Percentiles rank a stretch among this genome's conserved stretches.
phyloP scores from a whole-genome alignment of 2,797 vertebrate species.

The Urocyon cinereoargenteus region DNA sequence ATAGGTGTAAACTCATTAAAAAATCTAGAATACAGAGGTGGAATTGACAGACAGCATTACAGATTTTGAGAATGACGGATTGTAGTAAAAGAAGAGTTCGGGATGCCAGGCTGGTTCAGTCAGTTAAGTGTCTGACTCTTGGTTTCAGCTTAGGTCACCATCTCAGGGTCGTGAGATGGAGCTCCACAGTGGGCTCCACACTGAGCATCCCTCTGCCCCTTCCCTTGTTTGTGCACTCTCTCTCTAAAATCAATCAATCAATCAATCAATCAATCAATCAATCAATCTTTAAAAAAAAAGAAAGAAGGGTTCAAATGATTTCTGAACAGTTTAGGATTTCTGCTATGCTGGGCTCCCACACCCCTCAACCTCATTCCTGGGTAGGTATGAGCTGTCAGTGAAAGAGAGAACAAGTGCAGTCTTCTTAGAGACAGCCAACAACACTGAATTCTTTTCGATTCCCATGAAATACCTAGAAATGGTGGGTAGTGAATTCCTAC shows the following conservation, averaged over 20 bases:
- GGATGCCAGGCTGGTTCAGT: neutral
- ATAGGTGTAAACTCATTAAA: neutral
- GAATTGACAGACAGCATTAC: neutral
- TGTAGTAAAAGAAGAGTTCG: neutral
- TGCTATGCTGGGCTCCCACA: neutral
- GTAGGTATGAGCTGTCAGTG: neutral
- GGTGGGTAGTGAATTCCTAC: neutral
- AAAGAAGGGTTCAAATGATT: neutral
- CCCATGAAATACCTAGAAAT: slow-evolving; percentile 5
- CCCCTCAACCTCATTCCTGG: neutral
- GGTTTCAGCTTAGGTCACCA: neutral
- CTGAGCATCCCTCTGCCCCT: neutral
- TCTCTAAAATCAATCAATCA: neutral
- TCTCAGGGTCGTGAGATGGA: neutral
- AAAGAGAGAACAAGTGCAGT: neutral
- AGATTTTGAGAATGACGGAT: neutral
- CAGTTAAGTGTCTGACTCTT: neutral
- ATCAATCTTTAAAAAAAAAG: neutral
- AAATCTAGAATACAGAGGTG: neutral
- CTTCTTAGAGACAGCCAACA: neutral
- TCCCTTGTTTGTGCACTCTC: neutral
- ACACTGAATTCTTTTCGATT: neutral
- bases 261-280: too few species aligned
- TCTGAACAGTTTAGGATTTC: neutral
- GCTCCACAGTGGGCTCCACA: neutral